Evolutionary conservation across 64 coral and sea anemone genomes (phyloP).

Genomic region (Astreopora myriophthalma): DNA sequence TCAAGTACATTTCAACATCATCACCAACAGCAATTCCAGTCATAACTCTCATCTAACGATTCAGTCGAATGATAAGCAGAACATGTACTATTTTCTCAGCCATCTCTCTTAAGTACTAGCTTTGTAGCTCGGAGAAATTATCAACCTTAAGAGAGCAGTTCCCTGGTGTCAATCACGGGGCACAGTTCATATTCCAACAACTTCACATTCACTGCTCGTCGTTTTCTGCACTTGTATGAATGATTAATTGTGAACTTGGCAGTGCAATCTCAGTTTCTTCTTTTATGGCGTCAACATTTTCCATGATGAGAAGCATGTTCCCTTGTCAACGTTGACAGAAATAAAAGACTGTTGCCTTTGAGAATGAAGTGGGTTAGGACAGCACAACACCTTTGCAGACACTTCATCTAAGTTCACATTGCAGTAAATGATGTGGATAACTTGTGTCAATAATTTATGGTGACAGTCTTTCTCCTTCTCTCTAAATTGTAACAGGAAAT

Average conservation of each 20-base stretch:
- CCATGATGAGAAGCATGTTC: too few relatives aligned
- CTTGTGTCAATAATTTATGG: too few relatives aligned
- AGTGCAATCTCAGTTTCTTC: background rate
- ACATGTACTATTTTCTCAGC: background rate
- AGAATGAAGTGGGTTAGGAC: too few relatives aligned
- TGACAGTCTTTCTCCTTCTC: too few relatives aligned
- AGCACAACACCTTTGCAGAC: too few relatives aligned
- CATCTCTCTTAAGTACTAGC: background rate
- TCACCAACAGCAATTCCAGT: slow-evolving; percentile 2
- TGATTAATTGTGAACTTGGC: background rate
- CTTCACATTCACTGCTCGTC: background rate
- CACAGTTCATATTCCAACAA: background rate
- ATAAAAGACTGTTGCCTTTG: too few relatives aligned
- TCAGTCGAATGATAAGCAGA: background rate
- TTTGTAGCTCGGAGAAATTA: background rate
- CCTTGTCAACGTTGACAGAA: too few relatives aligned
- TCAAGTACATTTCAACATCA: slow-evolving; percentile 1
- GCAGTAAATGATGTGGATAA: background rate
- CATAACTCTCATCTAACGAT: background rate
- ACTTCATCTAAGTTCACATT: too few relatives aligned
- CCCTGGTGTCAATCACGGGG: background rate
- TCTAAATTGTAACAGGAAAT: too few relatives aligned
- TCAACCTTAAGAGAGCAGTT: background rate
- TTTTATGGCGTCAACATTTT: background rate
- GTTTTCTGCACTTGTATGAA: background rate